Conservation (phyloP, 1,140 invertebrate species). For the Drosophila kohkoa region DNA sequence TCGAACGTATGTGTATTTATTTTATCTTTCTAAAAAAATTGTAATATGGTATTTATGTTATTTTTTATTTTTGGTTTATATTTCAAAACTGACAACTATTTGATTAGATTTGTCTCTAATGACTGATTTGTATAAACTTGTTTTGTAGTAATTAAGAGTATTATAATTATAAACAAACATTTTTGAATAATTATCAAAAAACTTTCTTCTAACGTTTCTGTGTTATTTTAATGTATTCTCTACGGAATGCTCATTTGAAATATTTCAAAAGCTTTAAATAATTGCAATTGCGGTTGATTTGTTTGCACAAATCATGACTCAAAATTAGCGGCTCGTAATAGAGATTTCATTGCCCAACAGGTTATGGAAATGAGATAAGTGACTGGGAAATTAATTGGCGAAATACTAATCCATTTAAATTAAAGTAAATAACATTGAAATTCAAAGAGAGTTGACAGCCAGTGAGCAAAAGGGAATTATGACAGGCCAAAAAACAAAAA, state of each 20-base stretch:
- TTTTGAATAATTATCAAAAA: background rate
- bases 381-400: constrained; percentile 48
- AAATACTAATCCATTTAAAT: constrained; percentile 79
- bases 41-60: too few relatives aligned
- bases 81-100: too few relatives aligned
- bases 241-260: background rate
- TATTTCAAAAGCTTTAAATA: background rate
- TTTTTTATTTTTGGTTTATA: too few relatives aligned
- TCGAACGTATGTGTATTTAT: background rate
- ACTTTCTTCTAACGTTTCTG: background rate
- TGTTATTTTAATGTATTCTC: background rate
- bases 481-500: constrained; percentile 10
- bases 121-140: too few relatives aligned
- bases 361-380: constrained; percentile 26
- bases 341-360: background rate
- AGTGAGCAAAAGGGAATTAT: constrained; percentile 60
- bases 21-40: background rate
- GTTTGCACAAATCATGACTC: background rate
- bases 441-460: constrained; percentile 61
- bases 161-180: background rate
- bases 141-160: background rate
- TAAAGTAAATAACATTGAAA: constrained; percentile 76
- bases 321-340: background rate
- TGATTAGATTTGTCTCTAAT: too few relatives aligned
- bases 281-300: background rate